Percentiles rank a stretch among this genome's conserved stretches.
Conservation (phyloP, 2,797 vertebrate genomes). For the Poecile montanus region DNA sequence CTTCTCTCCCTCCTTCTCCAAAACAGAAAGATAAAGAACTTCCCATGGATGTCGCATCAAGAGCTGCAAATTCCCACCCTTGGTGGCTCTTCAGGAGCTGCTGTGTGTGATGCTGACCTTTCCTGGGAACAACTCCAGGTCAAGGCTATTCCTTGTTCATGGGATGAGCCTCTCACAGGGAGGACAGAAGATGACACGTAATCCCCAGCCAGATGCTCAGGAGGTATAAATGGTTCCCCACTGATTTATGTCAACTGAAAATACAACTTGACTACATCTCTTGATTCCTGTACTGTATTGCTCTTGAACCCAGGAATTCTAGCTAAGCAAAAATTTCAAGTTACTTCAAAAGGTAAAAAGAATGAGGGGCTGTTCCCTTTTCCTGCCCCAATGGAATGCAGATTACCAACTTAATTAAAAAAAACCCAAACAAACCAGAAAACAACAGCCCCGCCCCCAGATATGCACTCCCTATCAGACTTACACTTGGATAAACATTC, state of each 20-base stretch:
- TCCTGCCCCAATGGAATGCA: not conserved
- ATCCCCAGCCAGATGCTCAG: not conserved
- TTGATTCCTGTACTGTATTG: slow-evolving; percentile 62
- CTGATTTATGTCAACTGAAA: slow-evolving; percentile 7
- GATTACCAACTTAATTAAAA: not conserved
- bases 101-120: not conserved
- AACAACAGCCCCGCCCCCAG: not conserved
- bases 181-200: not conserved
- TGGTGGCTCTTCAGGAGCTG: not conserved
- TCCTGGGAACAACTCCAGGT: not conserved
- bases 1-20: not conserved
- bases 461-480: not conserved
- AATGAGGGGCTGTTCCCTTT: slow-evolving; percentile 64
- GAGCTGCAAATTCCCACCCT: not conserved
- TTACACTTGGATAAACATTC: not conserved
- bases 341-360: slow-evolving; percentile 71
- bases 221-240: not conserved
- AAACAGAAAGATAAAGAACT: not conserved
- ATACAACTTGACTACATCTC: not conserved
- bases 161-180: not conserved
- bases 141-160: not conserved
- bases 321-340: slow-evolving; percentile 77
- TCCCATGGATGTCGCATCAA: not conserved
- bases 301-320: slow-evolving; percentile 71
- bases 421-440: not conserved